These are phyloP conservation scores for Tychaedon coryphoeus DNA, from an alignment of 2,113 vertebrate genomes.

Conservation along the genomic window DNA sequence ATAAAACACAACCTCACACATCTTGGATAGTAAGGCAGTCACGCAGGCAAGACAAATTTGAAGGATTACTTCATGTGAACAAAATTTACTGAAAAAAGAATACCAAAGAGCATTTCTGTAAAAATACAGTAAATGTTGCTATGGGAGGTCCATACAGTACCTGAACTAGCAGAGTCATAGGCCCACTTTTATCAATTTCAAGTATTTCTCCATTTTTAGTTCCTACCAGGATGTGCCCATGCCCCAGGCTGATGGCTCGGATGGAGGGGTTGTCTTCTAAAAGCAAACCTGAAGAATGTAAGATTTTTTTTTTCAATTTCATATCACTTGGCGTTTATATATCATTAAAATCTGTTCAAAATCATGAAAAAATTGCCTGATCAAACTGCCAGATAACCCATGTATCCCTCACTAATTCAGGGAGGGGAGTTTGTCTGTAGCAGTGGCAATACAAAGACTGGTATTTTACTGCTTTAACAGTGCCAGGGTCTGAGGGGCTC, in stretches of 20 bases:
- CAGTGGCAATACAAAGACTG: background rate
- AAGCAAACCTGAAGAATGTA: conserved; percentile 80
- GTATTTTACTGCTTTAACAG: background rate
- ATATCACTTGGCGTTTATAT: background rate
- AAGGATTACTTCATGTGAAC: background rate
- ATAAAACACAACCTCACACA: background rate
- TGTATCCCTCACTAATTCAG: background rate
- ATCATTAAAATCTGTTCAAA: background rate
- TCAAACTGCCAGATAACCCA: background rate
- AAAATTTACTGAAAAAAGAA: background rate
- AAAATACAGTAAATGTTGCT: background rate
- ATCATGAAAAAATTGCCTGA: background rate
- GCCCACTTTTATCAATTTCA: conserved; percentile 95
- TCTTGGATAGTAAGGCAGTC: background rate
- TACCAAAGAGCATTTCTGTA: background rate
- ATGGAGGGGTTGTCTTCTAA: conserved; percentile 98
- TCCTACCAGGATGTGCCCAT: conserved; percentile 94
- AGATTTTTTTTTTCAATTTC: background rate
- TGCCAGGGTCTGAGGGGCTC: background rate
- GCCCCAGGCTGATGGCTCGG: conserved; percentile 92
- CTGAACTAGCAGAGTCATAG: conserved; percentile 92
- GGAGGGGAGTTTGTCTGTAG: background rate
- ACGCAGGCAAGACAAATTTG: background rate
- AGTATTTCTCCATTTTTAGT: conserved; percentile 97
- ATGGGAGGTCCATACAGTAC: conserved; percentile 39